phyloP scores from a whole-genome alignment of 2,113 vertebrate species.

The Corapipo altera region DNA sequence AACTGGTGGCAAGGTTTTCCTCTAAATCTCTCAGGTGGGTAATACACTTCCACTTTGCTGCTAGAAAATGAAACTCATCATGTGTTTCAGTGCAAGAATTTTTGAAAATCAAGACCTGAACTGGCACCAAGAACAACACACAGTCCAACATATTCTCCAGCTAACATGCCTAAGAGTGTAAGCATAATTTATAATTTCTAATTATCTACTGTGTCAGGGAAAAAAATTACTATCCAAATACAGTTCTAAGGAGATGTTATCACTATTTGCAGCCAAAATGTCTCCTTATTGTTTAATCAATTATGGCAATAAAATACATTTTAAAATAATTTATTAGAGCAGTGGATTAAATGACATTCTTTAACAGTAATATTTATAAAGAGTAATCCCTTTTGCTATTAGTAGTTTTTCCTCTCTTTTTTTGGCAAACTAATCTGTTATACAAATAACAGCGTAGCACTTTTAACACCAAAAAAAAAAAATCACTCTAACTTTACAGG shows the following conservation, averaged over 20 bases:
- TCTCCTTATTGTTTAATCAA: conserved; percentile 69
- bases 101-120: conserved; percentile 8
- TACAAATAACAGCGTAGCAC: conserved; percentile 26
- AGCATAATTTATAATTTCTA: conserved; percentile 54
- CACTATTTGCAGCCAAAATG: conserved; percentile 52
- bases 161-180: not conserved
- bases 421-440: conserved; percentile 56
- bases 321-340: conserved; percentile 63
- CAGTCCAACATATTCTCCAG: not conserved
- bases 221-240: conserved; percentile 28
- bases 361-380: conserved; percentile 63
- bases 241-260: conserved; percentile 46
- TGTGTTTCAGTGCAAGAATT: not conserved
- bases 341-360: conserved; percentile 57
- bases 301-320: conserved; percentile 61
- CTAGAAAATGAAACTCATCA: not conserved
- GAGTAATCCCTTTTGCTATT: conserved; percentile 54
- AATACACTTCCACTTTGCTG: not conserved
- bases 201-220: conserved; percentile 40
- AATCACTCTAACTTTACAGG: not conserved
- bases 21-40: not conserved
- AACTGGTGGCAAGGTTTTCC: not conserved
- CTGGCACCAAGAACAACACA: conserved; percentile 20
- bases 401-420: conserved; percentile 55
- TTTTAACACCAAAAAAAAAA: conserved; percentile 34